Evolutionary conservation across 2,888 invertebrate species (phyloP).

Genomic region (Pomacea canaliculata): DNA sequence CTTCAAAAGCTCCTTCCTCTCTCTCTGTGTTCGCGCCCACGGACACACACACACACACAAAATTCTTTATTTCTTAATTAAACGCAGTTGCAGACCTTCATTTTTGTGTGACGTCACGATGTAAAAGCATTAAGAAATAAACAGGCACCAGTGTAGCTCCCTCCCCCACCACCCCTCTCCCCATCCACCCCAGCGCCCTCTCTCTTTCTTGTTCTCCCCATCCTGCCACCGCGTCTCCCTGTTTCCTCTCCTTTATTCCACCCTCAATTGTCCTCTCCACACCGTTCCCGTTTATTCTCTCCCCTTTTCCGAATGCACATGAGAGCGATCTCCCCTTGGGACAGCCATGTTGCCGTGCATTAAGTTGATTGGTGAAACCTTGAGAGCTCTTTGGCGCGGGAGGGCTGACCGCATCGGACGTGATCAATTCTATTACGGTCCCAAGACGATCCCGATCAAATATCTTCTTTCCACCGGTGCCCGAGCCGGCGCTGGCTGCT

Average conservation of each 20-base stretch:
- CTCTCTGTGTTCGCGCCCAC: background rate
- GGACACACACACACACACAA: background rate
- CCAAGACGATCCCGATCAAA: slow-evolving; percentile 21
- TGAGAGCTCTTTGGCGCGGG: slow-evolving; percentile 26
- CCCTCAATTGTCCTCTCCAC: background rate
- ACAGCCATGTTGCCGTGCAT: slow-evolving; percentile 25
- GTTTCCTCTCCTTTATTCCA: background rate
- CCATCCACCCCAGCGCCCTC: background rate
- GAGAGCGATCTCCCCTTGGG: slow-evolving; percentile 19
- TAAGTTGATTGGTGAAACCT: slow-evolving; percentile 27
- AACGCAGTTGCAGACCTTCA: too few relatives aligned
- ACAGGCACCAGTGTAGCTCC: background rate
- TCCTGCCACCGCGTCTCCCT: background rate
- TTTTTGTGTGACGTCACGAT: too few relatives aligned
- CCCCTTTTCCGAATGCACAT: slow-evolving; percentile 11
- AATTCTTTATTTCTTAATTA: too few relatives aligned
- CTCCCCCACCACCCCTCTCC: background rate
- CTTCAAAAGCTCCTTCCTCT: too few relatives aligned
- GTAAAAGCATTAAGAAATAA: background rate
- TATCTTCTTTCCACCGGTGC: slow-evolving; percentile 15
- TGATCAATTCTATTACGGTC: slow-evolving; percentile 24
- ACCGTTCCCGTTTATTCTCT: slow-evolving; percentile 19
- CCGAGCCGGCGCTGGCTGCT: background rate
- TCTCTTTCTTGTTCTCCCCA: background rate
- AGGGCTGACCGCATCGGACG: slow-evolving; percentile 23